Percentiles rank a stretch among this genome's conserved stretches.
These are phyloP conservation scores for Oegoconia quadripuncta DNA, from an alignment of 2,888 invertebrate genomes.

Conservation along the genomic window DNA sequence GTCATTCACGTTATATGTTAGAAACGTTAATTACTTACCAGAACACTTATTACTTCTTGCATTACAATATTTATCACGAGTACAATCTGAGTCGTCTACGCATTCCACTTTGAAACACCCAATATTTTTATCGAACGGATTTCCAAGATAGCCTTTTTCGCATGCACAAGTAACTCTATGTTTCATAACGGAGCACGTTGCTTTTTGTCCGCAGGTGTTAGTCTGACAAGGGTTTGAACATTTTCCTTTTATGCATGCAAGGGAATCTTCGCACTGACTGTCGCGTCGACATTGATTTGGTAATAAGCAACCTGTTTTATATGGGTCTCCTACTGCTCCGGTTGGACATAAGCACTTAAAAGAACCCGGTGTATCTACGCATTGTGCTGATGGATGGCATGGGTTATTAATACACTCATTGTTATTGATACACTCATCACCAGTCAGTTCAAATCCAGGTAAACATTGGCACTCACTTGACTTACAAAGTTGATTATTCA, in stretches of 20 bases:
- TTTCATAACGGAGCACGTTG: constrained; percentile 85
- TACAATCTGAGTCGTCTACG: constrained; percentile 86
- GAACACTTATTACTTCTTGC: constrained; percentile 86
- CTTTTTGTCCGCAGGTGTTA: constrained; percentile 86
- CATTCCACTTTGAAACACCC: constrained; percentile 96
- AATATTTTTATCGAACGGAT: constrained; percentile 85
- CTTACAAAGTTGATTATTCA: constrained; percentile 87
- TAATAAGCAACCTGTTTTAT: constrained; percentile 83
- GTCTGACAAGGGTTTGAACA: constrained; percentile 90
- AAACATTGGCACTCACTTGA: constrained; percentile 87
- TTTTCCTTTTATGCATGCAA: constrained; percentile 86
- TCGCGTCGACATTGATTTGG: constrained; percentile 88
- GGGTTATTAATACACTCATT: constrained; percentile 89
- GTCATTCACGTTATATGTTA: background rate
- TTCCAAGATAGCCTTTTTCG: constrained; percentile 89
- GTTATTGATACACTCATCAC: constrained; percentile 88
- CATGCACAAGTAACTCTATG: constrained; percentile 88
- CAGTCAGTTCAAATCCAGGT: constrained; percentile 85
- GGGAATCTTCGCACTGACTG: constrained; percentile 85
- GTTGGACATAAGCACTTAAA: constrained; percentile 89
- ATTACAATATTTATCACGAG: constrained; percentile 87
- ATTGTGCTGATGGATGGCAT: constrained; percentile 89
- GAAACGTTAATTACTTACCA: constrained; percentile 69
- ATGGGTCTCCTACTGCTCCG: constrained; percentile 87
- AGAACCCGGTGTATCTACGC: constrained; percentile 89